Base-by-base conservation (phyloP, 2,888 invertebrate genomes). In the Hyles lineata region DNA sequence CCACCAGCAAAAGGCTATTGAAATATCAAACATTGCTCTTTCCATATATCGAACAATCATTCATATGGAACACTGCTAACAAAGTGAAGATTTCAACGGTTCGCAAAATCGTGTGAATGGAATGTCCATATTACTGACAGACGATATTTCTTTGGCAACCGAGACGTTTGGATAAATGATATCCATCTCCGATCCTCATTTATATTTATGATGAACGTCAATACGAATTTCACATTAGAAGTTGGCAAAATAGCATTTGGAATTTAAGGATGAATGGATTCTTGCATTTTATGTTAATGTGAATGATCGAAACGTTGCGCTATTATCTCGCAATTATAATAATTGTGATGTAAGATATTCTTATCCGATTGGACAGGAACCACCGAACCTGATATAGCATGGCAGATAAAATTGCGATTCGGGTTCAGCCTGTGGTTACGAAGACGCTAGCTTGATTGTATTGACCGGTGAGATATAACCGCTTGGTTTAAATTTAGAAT, bases 111-210 rank as follows among this genome's bases (percentile, higher is more conserved):
- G 67, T 67, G 43, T 67, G 67, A 67, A 67, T 67, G 67, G 67
- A 50, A 67, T 50, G 67, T 67, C 67, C 67, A 67, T 67, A 67
- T 50, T 43, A 43, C 43, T 67, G 67, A 67, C 67, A 67, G 50
- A 2, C 67, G 67, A 67, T 67, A 67, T 67, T 67, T 67, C 67
- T 67, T 67, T 67, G 23, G 67, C 43, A 67, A 67, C 67, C 67
- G 43, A 25, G 67, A 50, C 67, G 67, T 67, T 67, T 35, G 60
- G 60, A 71, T 71, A 71, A 71, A 71, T 71, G 71, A 71, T 60
- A 59, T 71, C 60, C 29, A 70, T 71, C 71, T 71, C 59, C 58
- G 60, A 59, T 60, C 35, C 43, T 60, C 71, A 60, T 71, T 71
- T 60, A 71, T 71, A 71, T 71, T 59, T 60, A 71, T 60, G 60